A percentile compares a stretch with the other conserved stretches of the same genome.
These are phyloP conservation scores for Andrena bicolor DNA, from an alignment of 2,888 invertebrate genomes.

Conservation along the genomic window DNA sequence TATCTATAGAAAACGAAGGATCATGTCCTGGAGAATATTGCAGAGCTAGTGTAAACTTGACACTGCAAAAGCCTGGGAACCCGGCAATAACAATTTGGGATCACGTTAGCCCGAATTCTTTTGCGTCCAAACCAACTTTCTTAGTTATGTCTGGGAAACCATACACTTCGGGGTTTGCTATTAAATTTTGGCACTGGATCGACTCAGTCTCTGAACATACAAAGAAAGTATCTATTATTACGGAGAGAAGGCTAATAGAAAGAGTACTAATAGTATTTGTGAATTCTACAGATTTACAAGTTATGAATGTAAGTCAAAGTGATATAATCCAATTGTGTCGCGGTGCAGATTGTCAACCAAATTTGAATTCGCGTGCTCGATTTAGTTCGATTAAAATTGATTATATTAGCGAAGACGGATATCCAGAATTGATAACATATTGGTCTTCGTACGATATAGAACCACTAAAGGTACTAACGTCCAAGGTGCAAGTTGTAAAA, in stretches of 20 bases:
- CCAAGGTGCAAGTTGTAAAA: constrained; percentile 81
- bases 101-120: constrained; percentile 88
- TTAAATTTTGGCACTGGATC: constrained; percentile 94
- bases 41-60: constrained; percentile 85
- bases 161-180: constrained; percentile 90
- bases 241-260: constrained; percentile 87
- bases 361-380: constrained; percentile 90
- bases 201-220: constrained; percentile 64
- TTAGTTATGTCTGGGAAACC: constrained; percentile 86
- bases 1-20: constrained; percentile 90
- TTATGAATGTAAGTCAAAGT: constrained; percentile 92
- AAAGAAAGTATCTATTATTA: constrained; percentile 41
- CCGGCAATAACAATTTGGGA: constrained; percentile 87
- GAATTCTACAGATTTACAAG: constrained; percentile 90
- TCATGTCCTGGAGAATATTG: constrained; percentile 89
- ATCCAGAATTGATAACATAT: constrained; percentile 92
- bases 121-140: constrained; percentile 90
- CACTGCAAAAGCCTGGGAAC: constrained; percentile 87
- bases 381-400: constrained; percentile 89
- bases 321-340: constrained; percentile 91
- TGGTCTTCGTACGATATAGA: constrained; percentile 78
- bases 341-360: constrained; percentile 89
- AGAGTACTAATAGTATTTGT: constrained; percentile 92
- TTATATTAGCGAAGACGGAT: constrained; percentile 91
- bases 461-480: constrained; percentile 70